Evolutionary conservation across 2,113 vertebrate species (phyloP), one percentile per base, ranked within the genome.

Genomic region (Pycnonotus jocosus): DNA sequence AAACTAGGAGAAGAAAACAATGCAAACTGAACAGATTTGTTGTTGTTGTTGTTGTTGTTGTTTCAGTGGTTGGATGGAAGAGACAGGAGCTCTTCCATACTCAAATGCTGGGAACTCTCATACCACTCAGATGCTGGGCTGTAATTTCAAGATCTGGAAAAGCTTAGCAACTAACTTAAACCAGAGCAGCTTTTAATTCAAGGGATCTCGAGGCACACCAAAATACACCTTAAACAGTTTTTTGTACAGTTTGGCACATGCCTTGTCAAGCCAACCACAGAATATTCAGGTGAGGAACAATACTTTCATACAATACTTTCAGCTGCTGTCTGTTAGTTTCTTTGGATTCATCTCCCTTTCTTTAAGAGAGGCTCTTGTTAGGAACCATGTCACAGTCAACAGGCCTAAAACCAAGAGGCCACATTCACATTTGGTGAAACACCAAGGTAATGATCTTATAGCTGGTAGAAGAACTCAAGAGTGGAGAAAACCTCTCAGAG

Each of bases 31-130:
- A 42, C 15, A 12, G 28, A 31, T 20, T 33, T 27, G 15, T 54
- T 0, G 0, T n/a, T n/a, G n/a, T n/a, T n/a, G n/a, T n/a, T n/a
- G n/a, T 57, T 66, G 19, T 62, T 15, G 27, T 66, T 30, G 48
- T 45, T 45, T 20, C 45, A 45, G 45, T n/a, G n/a, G 15, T 54
- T 0, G 0, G 33, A 37, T 6, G 11, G 51, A 91, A 88, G 44
- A 8, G 27, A 12, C 35, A 81, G 68, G 40, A 80, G n/a, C 33
- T 88, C 47, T 19, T 47, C 19, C 7, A 11, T n/a, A n/a, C n/a
- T n/a, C n/a, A n/a, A n/a, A n/a, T n/a, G n/a, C n/a, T n/a, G n/a
- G n/a, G n/a, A n/a, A n/a, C 37, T 86, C 38, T 80, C 48, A 28
- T 81, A 50, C 25, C 9, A 3, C 30, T 88, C 76, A 65, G 68